These are phyloP conservation scores for Clitarchus hookeri DNA, from an alignment of 2,888 invertebrate species.

Conservation along the genomic window DNA sequence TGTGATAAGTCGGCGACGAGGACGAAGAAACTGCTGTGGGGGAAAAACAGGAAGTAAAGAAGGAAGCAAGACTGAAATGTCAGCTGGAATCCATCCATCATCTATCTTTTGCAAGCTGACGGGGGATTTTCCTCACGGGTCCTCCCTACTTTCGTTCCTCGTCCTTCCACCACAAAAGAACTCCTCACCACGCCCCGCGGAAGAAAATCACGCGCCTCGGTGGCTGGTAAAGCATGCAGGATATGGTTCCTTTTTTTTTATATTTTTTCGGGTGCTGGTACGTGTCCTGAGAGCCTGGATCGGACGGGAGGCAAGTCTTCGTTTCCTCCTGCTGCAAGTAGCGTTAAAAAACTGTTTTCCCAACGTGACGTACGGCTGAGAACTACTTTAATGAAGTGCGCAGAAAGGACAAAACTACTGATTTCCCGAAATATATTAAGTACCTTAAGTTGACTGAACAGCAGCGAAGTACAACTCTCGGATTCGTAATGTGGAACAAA, in stretches of 20 bases:
- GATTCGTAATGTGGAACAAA: too few species aligned
- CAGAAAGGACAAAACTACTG: too few species aligned
- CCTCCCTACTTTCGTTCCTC: neutral
- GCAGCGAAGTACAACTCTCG: too few species aligned
- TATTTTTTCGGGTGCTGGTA: neutral
- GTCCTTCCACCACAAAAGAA: neutral
- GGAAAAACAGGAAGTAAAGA: slow-evolving; percentile 19
- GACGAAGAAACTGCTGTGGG: neutral
- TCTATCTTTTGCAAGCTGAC: slow-evolving; percentile 7
- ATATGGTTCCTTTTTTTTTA: neutral
- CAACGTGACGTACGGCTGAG: neutral
- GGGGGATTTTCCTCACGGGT: neutral
- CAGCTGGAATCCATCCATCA: slow-evolving; percentile 25
- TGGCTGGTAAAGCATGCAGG: slow-evolving; percentile 14
- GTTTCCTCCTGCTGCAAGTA: neutral
- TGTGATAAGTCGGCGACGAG: slow-evolving; percentile 15
- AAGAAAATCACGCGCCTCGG: slow-evolving; percentile 4
- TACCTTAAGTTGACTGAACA: too few species aligned
- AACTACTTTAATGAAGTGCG: neutral
- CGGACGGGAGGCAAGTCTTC: neutral
- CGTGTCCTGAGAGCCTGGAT: neutral
- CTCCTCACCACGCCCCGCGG: neutral
- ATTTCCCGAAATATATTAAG: too few species aligned
- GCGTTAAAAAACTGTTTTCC: neutral
- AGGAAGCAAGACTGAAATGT: slow-evolving; percentile 25